Conservation (phyloP, 2,113 vertebrate species). For the Hepsetus odoe region DNA sequence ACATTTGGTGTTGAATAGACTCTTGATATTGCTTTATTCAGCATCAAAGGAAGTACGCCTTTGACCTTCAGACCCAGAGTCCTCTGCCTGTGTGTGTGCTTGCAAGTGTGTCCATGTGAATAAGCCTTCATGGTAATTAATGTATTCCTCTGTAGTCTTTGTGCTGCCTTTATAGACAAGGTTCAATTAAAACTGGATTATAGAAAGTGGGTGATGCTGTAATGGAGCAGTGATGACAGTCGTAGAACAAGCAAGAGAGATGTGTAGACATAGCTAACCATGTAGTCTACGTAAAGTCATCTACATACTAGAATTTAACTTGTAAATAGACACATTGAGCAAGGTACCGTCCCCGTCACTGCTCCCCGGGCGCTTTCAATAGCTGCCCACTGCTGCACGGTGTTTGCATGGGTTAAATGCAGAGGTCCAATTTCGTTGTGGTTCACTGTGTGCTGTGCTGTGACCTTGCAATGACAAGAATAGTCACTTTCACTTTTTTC, state of each 20-base stretch:
- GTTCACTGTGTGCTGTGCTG: no score
- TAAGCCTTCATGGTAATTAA: conserved; percentile 11
- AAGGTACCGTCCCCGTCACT: no score
- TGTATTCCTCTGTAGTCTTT: conserved; percentile 10
- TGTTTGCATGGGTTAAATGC: no score
- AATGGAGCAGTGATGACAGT: background rate
- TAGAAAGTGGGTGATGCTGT: background rate
- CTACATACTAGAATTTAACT: background rate
- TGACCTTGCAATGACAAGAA: no score
- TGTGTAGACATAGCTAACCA: background rate
- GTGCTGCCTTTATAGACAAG: background rate
- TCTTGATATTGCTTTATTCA: conserved; percentile 45
- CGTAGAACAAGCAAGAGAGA: background rate
- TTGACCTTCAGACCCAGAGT: conserved; percentile 61
- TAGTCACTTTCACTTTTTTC: no score
- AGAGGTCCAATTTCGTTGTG: no score
- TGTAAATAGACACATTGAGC: no score
- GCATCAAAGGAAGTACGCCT: conserved; percentile 52
- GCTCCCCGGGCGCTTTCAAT: no score
- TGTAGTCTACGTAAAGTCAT: background rate
- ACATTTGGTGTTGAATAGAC: background rate
- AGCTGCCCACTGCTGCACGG: no score
- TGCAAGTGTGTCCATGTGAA: conserved; percentile 2
- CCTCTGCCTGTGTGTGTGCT: background rate
- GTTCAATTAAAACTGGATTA: background rate